phyloP scores from a whole-genome alignment of 2,888 invertebrate species.

The Acleris sparsana region DNA sequence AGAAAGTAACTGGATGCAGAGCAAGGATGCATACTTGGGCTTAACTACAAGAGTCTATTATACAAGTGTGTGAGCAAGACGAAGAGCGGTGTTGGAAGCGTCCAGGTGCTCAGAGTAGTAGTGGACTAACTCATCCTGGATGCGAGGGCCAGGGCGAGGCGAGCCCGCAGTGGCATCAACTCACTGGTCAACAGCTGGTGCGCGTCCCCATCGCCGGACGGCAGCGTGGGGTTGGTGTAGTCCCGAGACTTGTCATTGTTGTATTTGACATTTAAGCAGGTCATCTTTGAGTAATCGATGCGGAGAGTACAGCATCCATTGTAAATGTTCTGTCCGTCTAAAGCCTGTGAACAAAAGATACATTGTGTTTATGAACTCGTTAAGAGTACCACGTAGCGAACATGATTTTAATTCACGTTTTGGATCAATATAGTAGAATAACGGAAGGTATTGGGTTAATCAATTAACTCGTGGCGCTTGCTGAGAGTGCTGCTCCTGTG shows the following conservation, averaged over 20 bases:
- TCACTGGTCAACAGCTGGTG: slow-evolving; percentile 87
- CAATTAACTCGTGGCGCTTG: slow-evolving; percentile 36
- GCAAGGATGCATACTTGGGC: slow-evolving; percentile 26
- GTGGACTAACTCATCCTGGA: slow-evolving; percentile 86
- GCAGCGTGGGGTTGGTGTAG: slow-evolving; percentile 99
- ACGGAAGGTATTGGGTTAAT: neutral
- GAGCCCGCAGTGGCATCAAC: slow-evolving; percentile 83
- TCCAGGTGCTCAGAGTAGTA: slow-evolving; percentile 75
- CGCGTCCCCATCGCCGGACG: slow-evolving; percentile 92
- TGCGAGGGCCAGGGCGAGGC: slow-evolving; percentile 79
- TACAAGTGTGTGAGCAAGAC: slow-evolving; percentile 45
- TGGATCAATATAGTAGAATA: no score
- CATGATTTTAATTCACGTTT: no score
- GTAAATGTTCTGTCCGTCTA: slow-evolving; percentile 99
- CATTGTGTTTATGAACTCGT: slow-evolving; percentile 2
- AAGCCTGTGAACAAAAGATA: slow-evolving; percentile 84
- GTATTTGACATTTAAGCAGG: slow-evolving; percentile 98
- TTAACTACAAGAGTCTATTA: slow-evolving; percentile 32
- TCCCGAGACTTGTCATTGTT: slow-evolving; percentile 99
- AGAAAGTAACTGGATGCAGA: slow-evolving; percentile 32
- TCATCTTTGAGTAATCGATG: slow-evolving; percentile 99
- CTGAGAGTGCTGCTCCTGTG: slow-evolving; percentile 57
- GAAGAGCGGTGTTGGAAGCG: slow-evolving; percentile 63
- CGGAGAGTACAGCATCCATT: slow-evolving; percentile 99
- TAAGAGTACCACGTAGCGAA: no score